These are phyloP conservation scores for Chelmon rostratus DNA, from an alignment of 2,797 vertebrate species.

Conservation along the genomic window DNA sequence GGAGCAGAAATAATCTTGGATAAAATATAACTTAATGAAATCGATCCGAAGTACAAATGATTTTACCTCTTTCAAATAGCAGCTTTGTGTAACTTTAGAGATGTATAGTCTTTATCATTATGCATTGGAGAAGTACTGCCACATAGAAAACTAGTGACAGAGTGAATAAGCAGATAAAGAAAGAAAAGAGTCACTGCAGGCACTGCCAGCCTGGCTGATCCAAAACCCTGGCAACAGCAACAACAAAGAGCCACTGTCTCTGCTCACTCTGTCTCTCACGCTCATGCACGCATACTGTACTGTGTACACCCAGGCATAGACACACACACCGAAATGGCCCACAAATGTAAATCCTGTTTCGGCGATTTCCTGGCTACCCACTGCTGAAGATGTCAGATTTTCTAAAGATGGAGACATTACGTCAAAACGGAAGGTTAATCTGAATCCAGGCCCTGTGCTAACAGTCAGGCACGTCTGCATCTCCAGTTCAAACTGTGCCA, in stretches of 20 bases:
- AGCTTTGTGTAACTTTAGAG: background rate
- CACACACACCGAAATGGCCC: background rate
- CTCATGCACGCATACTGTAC: conserved; percentile 38
- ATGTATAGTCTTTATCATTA: background rate
- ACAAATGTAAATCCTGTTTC: background rate
- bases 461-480: background rate
- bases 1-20: background rate
- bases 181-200: conserved; percentile 61
- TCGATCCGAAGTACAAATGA: background rate
- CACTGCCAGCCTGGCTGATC: conserved; percentile 60
- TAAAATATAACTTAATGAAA: background rate
- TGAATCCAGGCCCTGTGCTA: background rate
- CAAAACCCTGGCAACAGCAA: conserved; percentile 66
- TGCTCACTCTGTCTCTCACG: conserved; percentile 37
- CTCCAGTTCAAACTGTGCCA: background rate
- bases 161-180: conserved; percentile 56
- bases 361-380: background rate
- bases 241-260: conserved; percentile 78
- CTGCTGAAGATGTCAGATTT: background rate
- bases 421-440: background rate
- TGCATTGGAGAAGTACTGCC: conserved; percentile 14
- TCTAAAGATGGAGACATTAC: background rate
- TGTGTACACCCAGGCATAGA: conserved; percentile 3
- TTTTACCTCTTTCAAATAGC: background rate
- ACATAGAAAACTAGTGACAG: conserved; percentile 30